Evolutionary conservation across 2,888 invertebrate species (phyloP), one percentile per base, ranked within the genome.

Genomic region (Diarsia dahlii): DNA sequence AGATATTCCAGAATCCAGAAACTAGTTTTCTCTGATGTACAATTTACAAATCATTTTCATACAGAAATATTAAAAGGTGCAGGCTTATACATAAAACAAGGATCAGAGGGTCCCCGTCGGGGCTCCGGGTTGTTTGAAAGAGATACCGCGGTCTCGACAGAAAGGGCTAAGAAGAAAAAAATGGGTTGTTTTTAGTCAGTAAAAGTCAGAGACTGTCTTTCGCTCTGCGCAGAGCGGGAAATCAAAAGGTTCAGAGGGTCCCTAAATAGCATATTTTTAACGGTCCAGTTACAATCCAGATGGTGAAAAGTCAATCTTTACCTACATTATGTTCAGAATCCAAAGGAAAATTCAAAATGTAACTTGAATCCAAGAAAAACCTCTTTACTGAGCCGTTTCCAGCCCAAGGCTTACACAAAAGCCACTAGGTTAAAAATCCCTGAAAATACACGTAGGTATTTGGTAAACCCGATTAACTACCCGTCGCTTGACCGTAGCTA

Each of bases 361-460:
- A 54, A 74, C 80, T 66, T 66, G 8, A 62, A 74, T 66, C 39
- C 56, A 28, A 66, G 18, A 50, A 80, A 70, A 76, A 76, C 48
- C 76, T 52, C 20, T 66, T 63, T 46, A 48, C 46, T 8, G n/a
- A 50, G 15, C 28, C 65, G 20, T 66, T 82, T 73, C 2, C 8
- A 70, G 69, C 65, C 48, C 66, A 62, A 78, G 66, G 58, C 52
- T 60, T 62, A 48, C 6, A 82, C 56, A 78, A 70, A 74, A 78
- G 65, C 68, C 20, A 62, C 58, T 50, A 18, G 34, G 50, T 71
- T 65, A 65, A 74, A 71, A 71, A 65, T 71, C 23, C 71, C 34
- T 23, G 56, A 71, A 80, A 76, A 69, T 81, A 71, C 70, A 12
- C 45, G 39, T 20, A 62, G 63, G 71, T 73, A 74, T 76, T 80